These are phyloP conservation scores for Drosophila paucipuncta DNA, from an alignment of 2,888 invertebrate genomes.

Conservation along the genomic window DNA sequence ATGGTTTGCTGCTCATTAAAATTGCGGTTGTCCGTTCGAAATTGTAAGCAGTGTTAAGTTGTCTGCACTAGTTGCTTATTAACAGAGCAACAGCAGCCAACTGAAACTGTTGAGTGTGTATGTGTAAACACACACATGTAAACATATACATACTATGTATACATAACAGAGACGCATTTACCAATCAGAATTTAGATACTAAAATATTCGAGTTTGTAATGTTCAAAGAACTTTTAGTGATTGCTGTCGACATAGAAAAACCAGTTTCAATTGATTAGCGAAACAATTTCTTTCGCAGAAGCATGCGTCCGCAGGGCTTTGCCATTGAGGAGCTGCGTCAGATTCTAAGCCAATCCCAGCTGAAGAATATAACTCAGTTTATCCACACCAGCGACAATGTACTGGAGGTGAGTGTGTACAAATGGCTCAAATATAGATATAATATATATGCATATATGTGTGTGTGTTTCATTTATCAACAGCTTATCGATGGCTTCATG, in stretches of 20 bases:
- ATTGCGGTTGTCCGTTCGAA: slow-evolving; percentile 45
- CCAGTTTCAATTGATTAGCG: neutral
- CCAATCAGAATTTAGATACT: neutral
- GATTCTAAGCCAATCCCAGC: slow-evolving; percentile 5
- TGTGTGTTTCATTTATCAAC: neutral
- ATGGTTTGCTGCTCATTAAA: slow-evolving; percentile 71
- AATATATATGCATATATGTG: neutral
- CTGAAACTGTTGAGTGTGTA: neutral
- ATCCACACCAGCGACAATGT: slow-evolving; percentile 51
- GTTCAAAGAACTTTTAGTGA: neutral
- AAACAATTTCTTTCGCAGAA: neutral
- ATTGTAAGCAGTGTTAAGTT: slow-evolving; percentile 55
- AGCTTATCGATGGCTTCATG: slow-evolving; percentile 49
- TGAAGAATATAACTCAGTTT: slow-evolving; percentile 37
- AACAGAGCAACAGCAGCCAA: slow-evolving; percentile 13
- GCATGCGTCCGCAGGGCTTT: slow-evolving; percentile 63
- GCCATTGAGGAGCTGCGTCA: slow-evolving; percentile 52
- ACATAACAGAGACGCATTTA: neutral
- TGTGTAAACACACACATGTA: neutral
- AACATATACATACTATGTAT: neutral
- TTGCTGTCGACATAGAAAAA: neutral
- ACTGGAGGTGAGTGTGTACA: slow-evolving; percentile 38
- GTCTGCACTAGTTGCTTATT: slow-evolving; percentile 36
- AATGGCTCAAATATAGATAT: neutral
- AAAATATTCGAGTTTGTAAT: neutral